phyloP scores from a whole-genome alignment of 2,888 invertebrate genomes.

The Eristalis tenax region DNA sequence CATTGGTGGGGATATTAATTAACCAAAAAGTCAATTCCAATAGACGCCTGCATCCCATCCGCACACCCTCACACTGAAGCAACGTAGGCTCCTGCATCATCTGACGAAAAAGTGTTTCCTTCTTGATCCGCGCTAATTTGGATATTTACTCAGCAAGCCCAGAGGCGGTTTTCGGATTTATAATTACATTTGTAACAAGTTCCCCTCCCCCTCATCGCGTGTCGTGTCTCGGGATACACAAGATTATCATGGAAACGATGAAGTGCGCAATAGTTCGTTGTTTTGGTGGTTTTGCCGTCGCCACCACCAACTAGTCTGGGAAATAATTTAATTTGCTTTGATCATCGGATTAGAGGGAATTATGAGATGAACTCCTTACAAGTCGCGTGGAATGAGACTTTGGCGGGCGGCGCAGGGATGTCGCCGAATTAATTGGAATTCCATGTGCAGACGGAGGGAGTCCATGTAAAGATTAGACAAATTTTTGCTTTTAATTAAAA shows the following conservation, averaged over 20 bases:
- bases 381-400: background rate
- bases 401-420: too few species aligned
- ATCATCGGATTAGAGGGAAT: background rate
- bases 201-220: background rate
- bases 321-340: background rate
- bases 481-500: background rate
- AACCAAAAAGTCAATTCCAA: background rate
- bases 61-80: background rate
- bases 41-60: background rate
- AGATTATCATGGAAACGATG: background rate
- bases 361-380: background rate
- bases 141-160: background rate
- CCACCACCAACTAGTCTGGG: background rate
- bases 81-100: background rate
- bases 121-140: background rate
- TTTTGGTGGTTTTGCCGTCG: background rate
- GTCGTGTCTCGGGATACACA: background rate
- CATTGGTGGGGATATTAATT: background rate
- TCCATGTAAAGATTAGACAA: background rate
- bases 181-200: background rate
- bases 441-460: background rate
- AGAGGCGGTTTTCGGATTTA: background rate
- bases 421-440: constrained; percentile 4
- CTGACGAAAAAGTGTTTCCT: background rate
- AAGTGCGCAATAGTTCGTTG: background rate